Percentiles rank a stretch among this genome's conserved stretches.
These are phyloP conservation scores for Verasper variegatus DNA, from an alignment of 2,113 vertebrate species.

Conservation along the genomic window DNA sequence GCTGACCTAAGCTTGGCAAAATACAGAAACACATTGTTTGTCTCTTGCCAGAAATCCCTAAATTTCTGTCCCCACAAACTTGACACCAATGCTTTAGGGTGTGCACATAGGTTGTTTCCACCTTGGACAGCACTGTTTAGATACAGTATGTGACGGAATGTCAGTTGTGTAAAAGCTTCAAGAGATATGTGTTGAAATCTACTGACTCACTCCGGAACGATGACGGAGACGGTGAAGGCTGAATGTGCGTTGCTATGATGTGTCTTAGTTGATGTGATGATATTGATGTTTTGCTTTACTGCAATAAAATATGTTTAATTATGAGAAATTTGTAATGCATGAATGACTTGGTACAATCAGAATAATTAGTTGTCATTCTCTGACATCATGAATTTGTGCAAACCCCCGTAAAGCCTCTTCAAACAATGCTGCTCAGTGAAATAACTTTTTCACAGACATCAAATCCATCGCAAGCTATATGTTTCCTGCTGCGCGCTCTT, in stretches of 20 bases:
- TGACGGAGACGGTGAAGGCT: conserved; percentile 1
- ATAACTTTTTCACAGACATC: conserved; percentile 26
- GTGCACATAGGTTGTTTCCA: no score
- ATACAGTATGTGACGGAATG: no score
- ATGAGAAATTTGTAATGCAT: background rate
- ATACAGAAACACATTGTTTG: no score
- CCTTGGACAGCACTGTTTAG: no score
- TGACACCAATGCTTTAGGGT: no score
- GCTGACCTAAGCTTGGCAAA: no score
- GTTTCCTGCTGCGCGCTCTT: conserved; percentile 17
- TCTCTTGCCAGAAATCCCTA: no score
- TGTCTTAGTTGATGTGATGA: background rate
- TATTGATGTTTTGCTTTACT: background rate
- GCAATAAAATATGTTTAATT: conserved; percentile 1
- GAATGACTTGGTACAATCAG: background rate
- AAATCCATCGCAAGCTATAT: conserved; percentile 29
- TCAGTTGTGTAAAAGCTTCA: no score
- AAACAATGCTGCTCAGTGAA: conserved; percentile 31
- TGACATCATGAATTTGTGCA: conserved; percentile 12
- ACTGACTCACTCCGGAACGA: background rate
- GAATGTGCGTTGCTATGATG: conserved; percentile 4
- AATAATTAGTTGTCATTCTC: background rate
- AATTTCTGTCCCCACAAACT: no score
- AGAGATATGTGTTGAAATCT: background rate
- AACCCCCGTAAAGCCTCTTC: background rate